A percentile compares a stretch with the other conserved stretches of the same genome.
These are phyloP conservation scores for Addax nasomaculatus DNA, from an alignment of 2,113 vertebrate genomes.

Conservation along the genomic window DNA sequence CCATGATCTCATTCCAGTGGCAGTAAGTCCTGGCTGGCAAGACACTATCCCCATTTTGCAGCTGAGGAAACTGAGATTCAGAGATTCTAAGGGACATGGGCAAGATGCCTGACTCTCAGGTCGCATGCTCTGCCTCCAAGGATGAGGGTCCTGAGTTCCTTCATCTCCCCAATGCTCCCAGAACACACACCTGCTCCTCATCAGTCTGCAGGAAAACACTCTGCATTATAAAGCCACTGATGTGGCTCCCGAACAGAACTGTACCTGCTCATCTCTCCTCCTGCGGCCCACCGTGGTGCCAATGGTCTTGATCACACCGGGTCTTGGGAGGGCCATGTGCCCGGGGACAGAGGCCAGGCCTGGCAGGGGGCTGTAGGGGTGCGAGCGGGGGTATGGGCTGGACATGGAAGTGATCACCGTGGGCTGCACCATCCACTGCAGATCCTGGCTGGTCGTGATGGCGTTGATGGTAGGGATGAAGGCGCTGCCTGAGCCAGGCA, in stretches of 20 bases:
- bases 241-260: fast-evolving
- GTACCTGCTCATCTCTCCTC: constrained; percentile 96
- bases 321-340: constrained; percentile 91
- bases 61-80: neutral
- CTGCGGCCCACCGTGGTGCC: constrained; percentile 93
- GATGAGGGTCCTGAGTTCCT: neutral
- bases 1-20: neutral
- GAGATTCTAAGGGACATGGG: neutral
- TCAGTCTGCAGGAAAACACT: neutral
- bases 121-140: neutral
- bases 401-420: constrained; percentile 99
- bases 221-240: fast-evolving
- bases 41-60: neutral
- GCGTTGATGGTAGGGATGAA: constrained; percentile 99
- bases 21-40: neutral
- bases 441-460: constrained; percentile 99
- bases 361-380: constrained; percentile 92
- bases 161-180: neutral
- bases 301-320: constrained; percentile 96
- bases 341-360: constrained; percentile 87
- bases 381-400: constrained; percentile 92
- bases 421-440: constrained; percentile 99
- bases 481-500: constrained; percentile 98
- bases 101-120: neutral
- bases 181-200: neutral